Base-by-base conservation (phyloP, 2,888 invertebrate species). In the Nymphalis polychloros region DNA sequence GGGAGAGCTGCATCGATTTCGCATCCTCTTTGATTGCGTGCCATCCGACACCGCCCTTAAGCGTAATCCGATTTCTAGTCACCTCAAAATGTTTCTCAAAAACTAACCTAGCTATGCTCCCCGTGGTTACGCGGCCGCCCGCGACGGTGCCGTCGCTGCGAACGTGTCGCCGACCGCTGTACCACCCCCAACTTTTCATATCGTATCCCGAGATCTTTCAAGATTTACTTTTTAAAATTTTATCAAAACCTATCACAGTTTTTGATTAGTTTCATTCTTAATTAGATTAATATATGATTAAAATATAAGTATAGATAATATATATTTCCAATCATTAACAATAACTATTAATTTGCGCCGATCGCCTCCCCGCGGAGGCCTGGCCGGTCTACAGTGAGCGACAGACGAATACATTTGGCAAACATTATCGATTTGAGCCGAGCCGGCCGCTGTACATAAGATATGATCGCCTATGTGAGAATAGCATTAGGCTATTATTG, bases 231-330 rank as follows among this genome's bases (percentile, higher is more conserved):
- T 88, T 90, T 90, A 91, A 92, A 92, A 89, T 89, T 91, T 89
- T 92, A 92, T 92, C 92, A 92, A 92, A 92, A 92, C 92, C 91
- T 92, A 92, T 92, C 92, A 92, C 92, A 92, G 92, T 92, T 92
- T 91, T 89, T 90, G 92, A 92, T 90, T 92, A 92, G 90, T 92
- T 90, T 90, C 89, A 90, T 88, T 83, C 91, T 92, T 91, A 92
- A 90, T 89, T 90, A 86, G 80, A 82, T 90, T 91, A 92, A 91
- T 92, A 92, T 90, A 87, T 89, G 91, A 87, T 90, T 92, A 91
- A 90, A 92, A 92, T 92, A 92, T 91, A 91, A 86, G 88, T 92
- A 91, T 91, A 90, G 88, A 88, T 89, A 89, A 90, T 92, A 86
- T 89, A 89, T 90, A 87, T 87, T 85, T 87, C 87, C 86, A 91